Base-by-base conservation (phyloP, 2,113 vertebrate genomes). In the Ranitomeya variabilis region DNA sequence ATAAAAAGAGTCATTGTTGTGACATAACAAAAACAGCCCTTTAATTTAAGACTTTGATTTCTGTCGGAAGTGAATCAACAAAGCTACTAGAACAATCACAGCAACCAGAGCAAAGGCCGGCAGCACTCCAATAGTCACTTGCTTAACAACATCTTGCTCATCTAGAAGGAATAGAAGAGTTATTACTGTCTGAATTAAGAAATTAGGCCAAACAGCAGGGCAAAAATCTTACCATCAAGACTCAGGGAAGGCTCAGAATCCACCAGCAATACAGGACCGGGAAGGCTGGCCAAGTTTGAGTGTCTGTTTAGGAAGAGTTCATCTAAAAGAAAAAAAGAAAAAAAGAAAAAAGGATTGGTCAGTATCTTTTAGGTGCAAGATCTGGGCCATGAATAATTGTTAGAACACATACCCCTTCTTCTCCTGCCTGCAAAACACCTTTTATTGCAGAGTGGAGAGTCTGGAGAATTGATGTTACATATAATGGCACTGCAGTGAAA, bases 401-500 rank as follows among this genome's bases (percentile, higher is more conserved):
- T 45, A 69, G 7, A 6, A 9, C 13, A 57, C 76, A 90, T 93
- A 95, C 95, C 94, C 94, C 94, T 5, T 51, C 89, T 94, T 77
- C 9, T 86, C 66, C 94, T 92, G 0, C 90, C 19, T 11, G 79
- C 57, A 0, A 93, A 93, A 86, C 95, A 96, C 0, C 80, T 91
- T 8, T 54, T 87, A 1, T 92, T 67, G 57, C 95, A 95, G 79
- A 95, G 0, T 0, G 92, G 90, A 1, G 92, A 93, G 67, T 95
- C 92, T 0, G 92, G 93, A 0, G 90, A 87, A 0, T 87, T 90
- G 0, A 45, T 89, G 67, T 91, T 80, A 64, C 95, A 96, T 85
- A 96, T 23, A 1, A 94, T 90, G 11, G 88, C 91, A 0, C 93
- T 95, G 86, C 95, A 95, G 13, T 96, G 95, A 83, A 96, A 95